Base-by-base conservation (phyloP, 2,888 invertebrate genomes). In the Osedax frankpressi region DNA sequence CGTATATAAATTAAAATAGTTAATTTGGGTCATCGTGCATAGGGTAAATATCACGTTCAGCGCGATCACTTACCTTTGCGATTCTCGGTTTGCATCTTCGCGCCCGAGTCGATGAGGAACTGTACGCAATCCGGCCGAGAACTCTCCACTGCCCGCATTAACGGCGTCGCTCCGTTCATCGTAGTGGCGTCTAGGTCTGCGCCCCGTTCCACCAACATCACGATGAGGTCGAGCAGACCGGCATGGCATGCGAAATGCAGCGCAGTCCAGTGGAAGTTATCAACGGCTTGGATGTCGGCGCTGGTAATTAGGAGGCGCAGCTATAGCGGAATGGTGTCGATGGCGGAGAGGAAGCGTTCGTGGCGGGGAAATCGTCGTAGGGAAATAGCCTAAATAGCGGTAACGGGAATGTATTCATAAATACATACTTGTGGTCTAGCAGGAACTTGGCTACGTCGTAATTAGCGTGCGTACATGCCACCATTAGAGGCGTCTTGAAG, bases 231-330 rank as follows among this genome's bases (percentile, higher is more conserved):
- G 60, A 81, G 75, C 75, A 81, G 81, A 2, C 84, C 85, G 2
- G 82, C 78, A 75, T 85, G 84, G 75, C 83, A 83, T 2, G 85
- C 85, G 76, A 84, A 83, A 74, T 85, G 85, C 6, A 85, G 77
- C 1, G 85, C 82, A 24, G 84, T 84, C 85, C 85, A 85, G 74
- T 84, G 82, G 77, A 85, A 84, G 76, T 85, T 84, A 77, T 85
- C 85, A 65, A 79, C 76, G 1, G 82, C 79, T 79, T 84, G 28
- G 6, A 44, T 44, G 44, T 44, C 44, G 44, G 44, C 44, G 19
- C 44, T n/a, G n/a, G n/a, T n/a, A n/a, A n/a, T n/a, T n/a, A n/a
- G n/a, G n/a, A n/a, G n/a, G n/a, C n/a, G n/a, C n/a, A n/a, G n/a
- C n/a, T n/a, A n/a, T n/a, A n/a, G n/a, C n/a, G n/a, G n/a, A n/a